Conservation (phyloP, 2,888 invertebrate species). For the Nudaria mundana region DNA sequence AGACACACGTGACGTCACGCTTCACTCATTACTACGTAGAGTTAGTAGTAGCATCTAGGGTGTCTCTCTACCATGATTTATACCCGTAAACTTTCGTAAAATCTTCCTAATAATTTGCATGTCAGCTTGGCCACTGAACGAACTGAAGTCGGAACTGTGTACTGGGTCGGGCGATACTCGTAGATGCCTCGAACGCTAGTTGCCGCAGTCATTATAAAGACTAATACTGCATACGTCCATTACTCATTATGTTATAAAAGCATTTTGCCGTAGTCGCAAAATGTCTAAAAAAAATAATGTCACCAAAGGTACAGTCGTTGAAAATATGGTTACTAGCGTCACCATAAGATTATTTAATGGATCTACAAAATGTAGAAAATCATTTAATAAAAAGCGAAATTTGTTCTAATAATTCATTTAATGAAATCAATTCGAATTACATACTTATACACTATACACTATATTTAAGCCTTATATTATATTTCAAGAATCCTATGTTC, state of each 20-base stretch:
- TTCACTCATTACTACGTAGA: background rate
- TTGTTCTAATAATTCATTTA: background rate
- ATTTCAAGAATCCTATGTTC: background rate
- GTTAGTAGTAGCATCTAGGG: too few species aligned
- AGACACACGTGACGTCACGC: background rate
- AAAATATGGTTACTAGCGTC: constrained; percentile 7
- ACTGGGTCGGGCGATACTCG: too few species aligned
- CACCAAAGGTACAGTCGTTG: background rate
- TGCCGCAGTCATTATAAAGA: background rate
- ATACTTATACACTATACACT: background rate
- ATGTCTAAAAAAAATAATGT: background rate
- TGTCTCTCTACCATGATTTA: too few species aligned
- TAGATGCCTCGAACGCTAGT: background rate
- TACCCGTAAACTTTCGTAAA: too few species aligned
- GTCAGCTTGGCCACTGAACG: background rate
- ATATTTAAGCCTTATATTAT: background rate
- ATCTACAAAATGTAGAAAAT: constrained; percentile 2
- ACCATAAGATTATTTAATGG: constrained; percentile 10
- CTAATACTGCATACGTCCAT: background rate
- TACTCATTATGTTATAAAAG: background rate
- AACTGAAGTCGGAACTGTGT: background rate
- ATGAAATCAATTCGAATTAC: background rate
- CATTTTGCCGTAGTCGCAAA: background rate
- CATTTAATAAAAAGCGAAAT: background rate
- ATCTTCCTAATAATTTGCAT: too few species aligned